Conservation (phyloP, 2,888 invertebrate species). For the Agriopis aurantiaria region DNA sequence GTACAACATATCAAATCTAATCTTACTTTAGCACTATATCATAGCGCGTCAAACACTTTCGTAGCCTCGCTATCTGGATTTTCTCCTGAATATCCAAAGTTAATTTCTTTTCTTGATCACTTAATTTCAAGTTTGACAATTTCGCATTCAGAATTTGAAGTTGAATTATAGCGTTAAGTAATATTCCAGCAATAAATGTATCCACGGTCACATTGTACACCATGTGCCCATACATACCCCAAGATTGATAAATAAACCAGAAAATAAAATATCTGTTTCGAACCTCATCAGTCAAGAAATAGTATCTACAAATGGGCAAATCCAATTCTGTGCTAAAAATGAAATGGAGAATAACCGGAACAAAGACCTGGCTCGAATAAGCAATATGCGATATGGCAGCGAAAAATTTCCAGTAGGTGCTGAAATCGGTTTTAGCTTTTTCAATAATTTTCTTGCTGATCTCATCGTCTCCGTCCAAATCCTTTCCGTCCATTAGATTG, state of each 20-base stretch:
- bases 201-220: constrained; percentile 69
- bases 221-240: constrained; percentile 73
- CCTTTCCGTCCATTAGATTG: constrained; percentile 64
- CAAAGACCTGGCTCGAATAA: constrained; percentile 56
- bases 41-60: constrained; percentile 60
- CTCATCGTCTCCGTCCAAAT: constrained; percentile 60
- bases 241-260: constrained; percentile 67
- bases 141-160: constrained; percentile 63
- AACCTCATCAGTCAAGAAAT: constrained; percentile 65
- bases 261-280: constrained; percentile 59
- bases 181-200: constrained; percentile 66
- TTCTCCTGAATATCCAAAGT: constrained; percentile 48
- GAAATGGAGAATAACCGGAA: constrained; percentile 58
- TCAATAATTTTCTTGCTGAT: constrained; percentile 54
- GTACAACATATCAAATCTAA: constrained; percentile 29
- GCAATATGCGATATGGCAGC: constrained; percentile 54
- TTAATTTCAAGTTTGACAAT: constrained; percentile 56
- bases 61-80: constrained; percentile 30
- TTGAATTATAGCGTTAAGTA: constrained; percentile 64
- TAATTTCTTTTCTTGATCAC: constrained; percentile 40
- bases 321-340: constrained; percentile 56
- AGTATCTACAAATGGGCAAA: constrained; percentile 73
- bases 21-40: constrained; percentile 64
- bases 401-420: constrained; percentile 56
- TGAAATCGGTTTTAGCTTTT: constrained; percentile 54